These are phyloP conservation scores for Ambastaia sidthimunki DNA, from an alignment of 2,797 vertebrate species.

Conservation along the genomic window DNA sequence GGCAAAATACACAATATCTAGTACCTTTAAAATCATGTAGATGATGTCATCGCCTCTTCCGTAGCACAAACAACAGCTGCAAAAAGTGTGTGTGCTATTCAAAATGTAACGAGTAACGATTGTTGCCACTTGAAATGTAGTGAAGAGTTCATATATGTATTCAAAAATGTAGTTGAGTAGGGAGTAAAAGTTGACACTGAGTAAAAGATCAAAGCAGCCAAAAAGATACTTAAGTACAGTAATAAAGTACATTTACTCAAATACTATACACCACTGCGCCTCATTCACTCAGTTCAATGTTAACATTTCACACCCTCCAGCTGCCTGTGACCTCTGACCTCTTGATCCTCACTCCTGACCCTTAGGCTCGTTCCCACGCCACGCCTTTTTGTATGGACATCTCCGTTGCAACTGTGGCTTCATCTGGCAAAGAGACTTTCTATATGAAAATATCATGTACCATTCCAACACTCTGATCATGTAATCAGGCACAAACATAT, in stretches of 20 bases:
- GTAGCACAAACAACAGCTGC: too few species aligned
- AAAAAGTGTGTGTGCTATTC: too few species aligned
- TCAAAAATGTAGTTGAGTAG: too few species aligned
- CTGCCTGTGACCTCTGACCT: constrained; percentile 78
- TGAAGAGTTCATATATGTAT: too few species aligned
- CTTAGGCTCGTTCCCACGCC: constrained; percentile 83
- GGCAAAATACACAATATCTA: too few species aligned
- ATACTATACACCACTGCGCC: neutral
- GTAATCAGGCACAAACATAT: constrained; percentile 58
- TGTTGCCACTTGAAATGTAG: too few species aligned
- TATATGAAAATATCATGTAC: constrained; percentile 62
- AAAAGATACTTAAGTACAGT: too few species aligned
- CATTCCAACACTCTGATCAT: constrained; percentile 64
- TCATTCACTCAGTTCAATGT: neutral
- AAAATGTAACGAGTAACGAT: too few species aligned
- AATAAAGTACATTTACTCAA: neutral
- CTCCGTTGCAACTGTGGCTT: constrained; percentile 77
- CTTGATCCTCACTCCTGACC: constrained; percentile 81
- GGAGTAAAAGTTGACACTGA: too few species aligned
- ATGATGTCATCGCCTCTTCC: too few species aligned
- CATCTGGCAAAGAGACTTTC: constrained; percentile 71
- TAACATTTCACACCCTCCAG: constrained; percentile 62
- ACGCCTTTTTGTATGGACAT: constrained; percentile 82
- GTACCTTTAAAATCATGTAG: too few species aligned
- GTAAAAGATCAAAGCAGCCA: too few species aligned